These are phyloP conservation scores for Strigamia maritima DNA, from an alignment of 2,888 invertebrate species.

Conservation along the genomic window DNA sequence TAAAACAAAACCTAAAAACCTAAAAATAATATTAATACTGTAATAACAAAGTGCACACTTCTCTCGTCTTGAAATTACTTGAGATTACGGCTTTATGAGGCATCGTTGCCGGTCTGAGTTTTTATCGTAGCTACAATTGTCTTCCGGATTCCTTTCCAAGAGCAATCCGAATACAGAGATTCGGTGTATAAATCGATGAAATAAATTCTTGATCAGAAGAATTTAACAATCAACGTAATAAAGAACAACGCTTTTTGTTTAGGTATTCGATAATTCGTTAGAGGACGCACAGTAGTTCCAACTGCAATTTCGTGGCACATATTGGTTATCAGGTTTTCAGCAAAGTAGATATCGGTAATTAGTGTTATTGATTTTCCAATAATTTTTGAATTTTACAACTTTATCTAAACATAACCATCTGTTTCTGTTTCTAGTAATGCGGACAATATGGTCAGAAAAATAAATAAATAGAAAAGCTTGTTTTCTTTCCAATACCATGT, in stretches of 20 bases:
- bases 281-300: neutral
- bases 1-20: too few relatives aligned
- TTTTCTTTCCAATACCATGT: neutral
- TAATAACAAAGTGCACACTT: too few relatives aligned
- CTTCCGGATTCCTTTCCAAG: neutral
- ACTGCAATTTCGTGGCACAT: slow-evolving; percentile 25
- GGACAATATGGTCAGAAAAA: neutral
- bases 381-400: slow-evolving; percentile 31
- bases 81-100: too few relatives aligned
- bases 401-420: slow-evolving; percentile 21
- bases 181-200: neutral
- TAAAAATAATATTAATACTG: too few relatives aligned
- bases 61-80: too few relatives aligned
- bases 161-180: neutral
- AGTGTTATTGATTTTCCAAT: slow-evolving; percentile 17
- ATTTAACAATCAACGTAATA: neutral
- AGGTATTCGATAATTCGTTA: neutral
- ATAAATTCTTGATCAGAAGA: neutral
- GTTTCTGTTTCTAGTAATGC: neutral
- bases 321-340: slow-evolving; percentile 24
- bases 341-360: slow-evolving; percentile 5
- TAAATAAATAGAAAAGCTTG: neutral
- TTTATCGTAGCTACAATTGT: too few relatives aligned
- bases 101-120: too few relatives aligned
- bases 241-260: neutral